Evolutionary conservation across 2,797 vertebrate species (phyloP), one percentile per base, ranked within the genome.

Genomic region (Salarias fasciatus): DNA sequence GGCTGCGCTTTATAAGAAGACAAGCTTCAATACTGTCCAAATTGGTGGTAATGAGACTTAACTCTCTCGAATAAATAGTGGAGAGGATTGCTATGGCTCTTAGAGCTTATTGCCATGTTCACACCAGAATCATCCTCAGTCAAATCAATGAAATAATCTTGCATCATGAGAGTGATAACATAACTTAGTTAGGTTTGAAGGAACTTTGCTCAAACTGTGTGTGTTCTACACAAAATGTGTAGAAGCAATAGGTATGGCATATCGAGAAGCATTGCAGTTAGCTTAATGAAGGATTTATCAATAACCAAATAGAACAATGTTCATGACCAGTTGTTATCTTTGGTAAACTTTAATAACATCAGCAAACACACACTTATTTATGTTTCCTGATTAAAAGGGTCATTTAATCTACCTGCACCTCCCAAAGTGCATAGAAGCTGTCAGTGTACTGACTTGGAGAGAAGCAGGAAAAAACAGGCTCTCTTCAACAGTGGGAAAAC

Each of bases 401-500:
- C 67, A 65, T 73, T 77, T 71, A 68, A 37, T 56, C 62, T 75
- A 46, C 69, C 53, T 64, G 46, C 38, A 52, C 37, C 58, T 62
- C 64, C 47, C 77, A 56, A 60, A 55, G 43, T 13, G 37, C 84
- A 88, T 63, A 68, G 55, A 63, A 77, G 75, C 61, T 84, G 75
- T 83, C 36, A 10, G 42, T 5, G 52, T 51, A 71, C 55, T 59
- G 40, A 66, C 72, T 62, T 62, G 72, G 65, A 69, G 64, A 58
- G 53, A 51, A 70, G 65, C 46, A 65, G 67, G 36, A 42, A 53
- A 67, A 68, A 74, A 31, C 45, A n/a, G n/a, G n/a, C n/a, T n/a
- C n/a, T 28, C 44, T 73, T 60, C 44, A 57, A 43, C 10, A 33
- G 37, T 38, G 50, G 72, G 56, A 78, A 75, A 75, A 80, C 9